phyloP scores from a whole-genome alignment of 2,888 invertebrate species.

The Itoplectis maculator region DNA sequence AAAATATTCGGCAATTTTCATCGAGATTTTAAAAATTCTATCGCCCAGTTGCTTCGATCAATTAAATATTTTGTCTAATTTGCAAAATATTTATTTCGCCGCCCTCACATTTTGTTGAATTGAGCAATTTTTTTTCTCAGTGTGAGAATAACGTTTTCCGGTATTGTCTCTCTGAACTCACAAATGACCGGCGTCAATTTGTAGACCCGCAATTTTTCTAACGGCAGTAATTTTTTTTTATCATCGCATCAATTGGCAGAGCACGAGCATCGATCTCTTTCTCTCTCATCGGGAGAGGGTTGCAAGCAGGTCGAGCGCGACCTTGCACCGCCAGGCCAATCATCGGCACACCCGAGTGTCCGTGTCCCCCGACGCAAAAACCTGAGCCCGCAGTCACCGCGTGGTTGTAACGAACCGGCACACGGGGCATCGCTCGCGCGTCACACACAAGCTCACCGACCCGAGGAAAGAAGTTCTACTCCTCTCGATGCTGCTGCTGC shows the following conservation, averaged over 20 bases:
- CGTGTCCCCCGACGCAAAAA: not conserved
- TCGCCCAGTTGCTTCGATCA: no score
- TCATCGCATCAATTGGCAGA: not conserved
- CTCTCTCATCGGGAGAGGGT: no score
- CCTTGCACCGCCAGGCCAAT: constrained; percentile 56
- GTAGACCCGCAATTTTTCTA: not conserved
- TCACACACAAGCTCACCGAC: no score
- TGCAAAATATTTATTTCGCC: no score
- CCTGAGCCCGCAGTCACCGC: not conserved
- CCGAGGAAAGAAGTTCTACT: constrained; percentile 34
- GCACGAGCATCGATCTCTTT: not conserved
- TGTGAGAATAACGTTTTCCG: not conserved
- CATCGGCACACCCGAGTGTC: constrained; percentile 27
- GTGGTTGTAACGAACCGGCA: constrained; percentile 30
- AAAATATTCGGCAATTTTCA: no score
- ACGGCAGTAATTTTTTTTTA: not conserved
- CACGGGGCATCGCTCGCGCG: not conserved
- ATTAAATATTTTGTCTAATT: no score
- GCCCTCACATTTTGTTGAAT: not conserved
- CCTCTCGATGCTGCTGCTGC: no score
- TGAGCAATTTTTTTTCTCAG: not conserved
- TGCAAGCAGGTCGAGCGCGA: constrained; percentile 35
- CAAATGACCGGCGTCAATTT: not conserved
- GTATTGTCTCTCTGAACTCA: not conserved
- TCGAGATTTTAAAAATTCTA: no score